A percentile compares a stretch with the other conserved stretches of the same genome.
phyloP scores from a whole-genome alignment of 2,888 invertebrate species.

The Drosophila barbarae region DNA sequence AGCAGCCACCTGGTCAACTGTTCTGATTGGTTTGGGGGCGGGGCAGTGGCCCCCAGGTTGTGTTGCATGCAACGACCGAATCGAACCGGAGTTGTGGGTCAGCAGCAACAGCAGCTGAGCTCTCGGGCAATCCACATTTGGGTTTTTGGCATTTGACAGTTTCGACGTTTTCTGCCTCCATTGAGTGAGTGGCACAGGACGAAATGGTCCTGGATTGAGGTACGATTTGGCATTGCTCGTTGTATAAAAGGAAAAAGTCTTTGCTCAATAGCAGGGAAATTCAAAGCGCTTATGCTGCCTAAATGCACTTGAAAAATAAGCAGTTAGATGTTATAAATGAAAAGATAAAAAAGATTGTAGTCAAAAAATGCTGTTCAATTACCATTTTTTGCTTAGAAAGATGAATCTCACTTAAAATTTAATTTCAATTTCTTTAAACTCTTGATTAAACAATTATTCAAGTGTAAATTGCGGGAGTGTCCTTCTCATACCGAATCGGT shows the following conservation, averaged over 20 bases:
- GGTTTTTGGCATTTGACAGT: constrained; percentile 73
- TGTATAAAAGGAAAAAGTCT: constrained; percentile 46
- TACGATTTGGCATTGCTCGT: not conserved
- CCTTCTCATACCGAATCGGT: constrained; percentile 30
- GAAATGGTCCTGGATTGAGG: constrained; percentile 17
- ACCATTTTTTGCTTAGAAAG: not conserved
- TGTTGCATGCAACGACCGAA: constrained; percentile 12
- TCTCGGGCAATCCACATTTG: constrained; percentile 57
- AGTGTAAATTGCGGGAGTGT: constrained; percentile 6
- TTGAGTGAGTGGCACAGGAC: constrained; percentile 40
- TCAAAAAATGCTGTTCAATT: not conserved
- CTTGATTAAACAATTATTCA: not conserved
- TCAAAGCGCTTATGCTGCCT: constrained; percentile 50
- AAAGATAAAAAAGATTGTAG: not conserved
- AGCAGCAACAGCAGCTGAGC: constrained; percentile 36
- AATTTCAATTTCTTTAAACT: not conserved
- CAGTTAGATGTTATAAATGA: not conserved
- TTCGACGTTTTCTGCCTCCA: constrained; percentile 68
- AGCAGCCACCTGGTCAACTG: constrained; percentile 38
- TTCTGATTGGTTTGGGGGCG: constrained; percentile 13
- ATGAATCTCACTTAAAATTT: too few species aligned
- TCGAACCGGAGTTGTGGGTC: constrained; percentile 29
- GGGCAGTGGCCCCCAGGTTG: not conserved
- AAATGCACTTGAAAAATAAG: constrained; percentile 4
- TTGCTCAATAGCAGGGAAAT: constrained; percentile 61